A percentile compares a stretch with the other conserved stretches of the same genome.
Evolutionary conservation across 2,797 vertebrate genomes (phyloP).

Genomic region (Phoebastria nigripes): DNA sequence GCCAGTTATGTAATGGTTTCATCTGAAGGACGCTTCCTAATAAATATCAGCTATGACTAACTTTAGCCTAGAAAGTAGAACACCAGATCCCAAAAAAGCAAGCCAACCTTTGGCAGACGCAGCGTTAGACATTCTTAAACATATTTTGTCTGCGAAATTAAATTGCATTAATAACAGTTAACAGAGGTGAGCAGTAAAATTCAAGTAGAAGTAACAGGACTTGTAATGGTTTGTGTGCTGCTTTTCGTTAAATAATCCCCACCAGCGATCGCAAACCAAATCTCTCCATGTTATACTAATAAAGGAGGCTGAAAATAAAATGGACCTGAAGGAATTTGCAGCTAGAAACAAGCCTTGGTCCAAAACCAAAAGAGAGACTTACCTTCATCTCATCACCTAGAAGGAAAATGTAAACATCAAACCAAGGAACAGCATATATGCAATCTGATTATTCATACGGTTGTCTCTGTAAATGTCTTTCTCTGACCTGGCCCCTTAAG

Average conservation of each 20-base stretch:
- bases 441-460: neutral
- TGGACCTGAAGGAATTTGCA: fast-evolving
- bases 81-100: neutral
- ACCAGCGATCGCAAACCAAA: neutral
- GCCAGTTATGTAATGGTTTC: neutral
- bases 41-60: neutral
- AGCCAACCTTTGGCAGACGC: neutral
- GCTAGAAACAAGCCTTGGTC: neutral
- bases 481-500: neutral
- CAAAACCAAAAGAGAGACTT: neutral
- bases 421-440: neutral
- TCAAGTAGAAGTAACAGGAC: neutral
- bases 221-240: neutral
- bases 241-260: neutral
- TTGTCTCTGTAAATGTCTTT: neutral
- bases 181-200: neutral
- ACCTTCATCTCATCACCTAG: neutral
- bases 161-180: neutral
- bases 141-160: neutral
- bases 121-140: neutral
- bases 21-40: neutral
- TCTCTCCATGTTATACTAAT: neutral
- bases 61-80: neutral
- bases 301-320: neutral
- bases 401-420: neutral